These are phyloP conservation scores for Gymnothorax javanicus DNA, from an alignment of 2,797 vertebrate genomes.

Conservation along the genomic window DNA sequence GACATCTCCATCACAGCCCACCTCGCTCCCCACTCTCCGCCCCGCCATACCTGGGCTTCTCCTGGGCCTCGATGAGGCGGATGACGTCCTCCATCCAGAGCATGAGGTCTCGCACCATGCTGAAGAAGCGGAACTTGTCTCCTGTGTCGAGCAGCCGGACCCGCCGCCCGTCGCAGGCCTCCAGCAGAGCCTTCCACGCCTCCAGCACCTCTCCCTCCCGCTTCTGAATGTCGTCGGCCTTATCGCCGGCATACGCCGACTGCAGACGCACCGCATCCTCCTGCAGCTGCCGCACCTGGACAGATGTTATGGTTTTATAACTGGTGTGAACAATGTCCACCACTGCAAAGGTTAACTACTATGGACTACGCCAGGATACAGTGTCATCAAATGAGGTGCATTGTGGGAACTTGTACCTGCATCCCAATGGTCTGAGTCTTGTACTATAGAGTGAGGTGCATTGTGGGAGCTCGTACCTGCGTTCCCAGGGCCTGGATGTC, in stretches of 20 bases:
- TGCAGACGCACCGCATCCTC: slow-evolving; percentile 91
- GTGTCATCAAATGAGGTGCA: too few relatives aligned
- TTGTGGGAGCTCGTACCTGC: slow-evolving; percentile 88
- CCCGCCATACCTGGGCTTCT: background rate
- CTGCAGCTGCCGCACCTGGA: slow-evolving; percentile 90
- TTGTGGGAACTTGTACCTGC: background rate
- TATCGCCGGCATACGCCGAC: slow-evolving; percentile 92
- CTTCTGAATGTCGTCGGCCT: slow-evolving; percentile 95
- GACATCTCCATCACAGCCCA: background rate
- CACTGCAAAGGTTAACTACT: too few relatives aligned
- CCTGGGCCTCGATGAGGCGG: slow-evolving; percentile 69
- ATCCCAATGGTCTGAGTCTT: slow-evolving; percentile 89
- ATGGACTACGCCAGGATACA: too few relatives aligned
- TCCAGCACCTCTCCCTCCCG: slow-evolving; percentile 93
- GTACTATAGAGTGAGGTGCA: slow-evolving; percentile 94
- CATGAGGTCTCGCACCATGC: slow-evolving; percentile 94
- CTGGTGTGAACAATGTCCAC: too few relatives aligned
- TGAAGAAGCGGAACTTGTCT: slow-evolving; percentile 97
- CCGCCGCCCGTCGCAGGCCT: slow-evolving; percentile 88
- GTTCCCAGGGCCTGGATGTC: background rate
- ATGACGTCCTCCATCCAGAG: slow-evolving; percentile 98
- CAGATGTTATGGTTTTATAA: too few relatives aligned
- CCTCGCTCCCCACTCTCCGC: background rate
- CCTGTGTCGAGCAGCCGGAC: slow-evolving; percentile 82
- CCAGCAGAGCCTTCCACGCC: slow-evolving; percentile 91